Evolutionary conservation across 2,888 invertebrate species (phyloP).

Genomic region (Drosophila nr. perissopoda): DNA sequence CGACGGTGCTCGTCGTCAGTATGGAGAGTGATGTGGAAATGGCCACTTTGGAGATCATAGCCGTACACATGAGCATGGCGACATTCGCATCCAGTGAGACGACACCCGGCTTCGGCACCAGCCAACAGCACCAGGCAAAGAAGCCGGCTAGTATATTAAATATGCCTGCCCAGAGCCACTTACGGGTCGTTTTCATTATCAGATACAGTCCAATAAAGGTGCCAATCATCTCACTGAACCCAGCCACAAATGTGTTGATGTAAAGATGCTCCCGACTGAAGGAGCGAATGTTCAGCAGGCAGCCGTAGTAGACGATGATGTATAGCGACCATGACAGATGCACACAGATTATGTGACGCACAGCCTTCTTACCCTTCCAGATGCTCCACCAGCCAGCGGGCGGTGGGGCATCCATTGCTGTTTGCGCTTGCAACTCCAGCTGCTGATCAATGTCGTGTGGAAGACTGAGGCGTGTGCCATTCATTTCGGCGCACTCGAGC

Average conservation of each 20-base stretch:
- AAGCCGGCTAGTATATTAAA: conserved; percentile 84
- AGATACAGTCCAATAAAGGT: conserved; percentile 84
- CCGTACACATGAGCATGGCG: conserved; percentile 84
- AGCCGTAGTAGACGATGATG: conserved; percentile 85
- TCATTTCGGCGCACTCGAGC: conserved; percentile 83
- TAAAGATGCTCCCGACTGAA: conserved; percentile 85
- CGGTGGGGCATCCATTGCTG: conserved; percentile 83
- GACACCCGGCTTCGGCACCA: conserved; percentile 80
- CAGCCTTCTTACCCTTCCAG: conserved; percentile 84
- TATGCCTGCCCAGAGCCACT: conserved; percentile 84
- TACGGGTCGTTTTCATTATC: conserved; percentile 82
- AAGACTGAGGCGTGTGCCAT: conserved; percentile 83
- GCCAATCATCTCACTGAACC: conserved; percentile 84
- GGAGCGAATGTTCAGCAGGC: conserved; percentile 85
- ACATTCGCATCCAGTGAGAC: conserved; percentile 79
- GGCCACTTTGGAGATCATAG: conserved; percentile 85
- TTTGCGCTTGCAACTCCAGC: conserved; percentile 84
- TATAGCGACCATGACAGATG: conserved; percentile 85
- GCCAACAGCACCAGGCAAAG: conserved; percentile 84
- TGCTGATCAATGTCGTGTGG: conserved; percentile 85
- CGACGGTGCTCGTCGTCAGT: conserved; percentile 85
- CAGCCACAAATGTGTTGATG: conserved; percentile 85
- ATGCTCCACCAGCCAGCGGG: conserved; percentile 84
- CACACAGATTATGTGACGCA: conserved; percentile 83
- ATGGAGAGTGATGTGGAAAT: conserved; percentile 85